Evolutionary conservation across 2,888 invertebrate genomes (phyloP).

Genomic region (Athalia circularis): DNA sequence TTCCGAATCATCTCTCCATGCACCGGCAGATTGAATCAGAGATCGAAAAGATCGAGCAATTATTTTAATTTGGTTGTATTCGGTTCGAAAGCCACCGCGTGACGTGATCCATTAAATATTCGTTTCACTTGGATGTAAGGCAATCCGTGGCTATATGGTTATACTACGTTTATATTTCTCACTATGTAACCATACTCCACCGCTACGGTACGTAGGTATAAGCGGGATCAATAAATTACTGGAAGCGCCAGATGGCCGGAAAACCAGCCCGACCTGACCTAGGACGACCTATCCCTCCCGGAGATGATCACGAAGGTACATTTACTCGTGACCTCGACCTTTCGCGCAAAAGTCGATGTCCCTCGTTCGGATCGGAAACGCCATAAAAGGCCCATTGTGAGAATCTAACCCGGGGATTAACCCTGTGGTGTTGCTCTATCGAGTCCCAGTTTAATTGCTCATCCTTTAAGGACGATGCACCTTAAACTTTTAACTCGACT

Average conservation of each 20-base stretch:
- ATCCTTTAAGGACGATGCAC: conserved; percentile 5
- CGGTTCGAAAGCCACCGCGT: too few relatives aligned
- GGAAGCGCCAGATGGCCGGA: conserved; percentile 51
- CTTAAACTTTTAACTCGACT: background rate
- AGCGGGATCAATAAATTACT: conserved; percentile 37
- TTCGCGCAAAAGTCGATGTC: conserved; percentile 32
- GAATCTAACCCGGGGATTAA: background rate
- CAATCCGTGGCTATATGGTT: too few relatives aligned
- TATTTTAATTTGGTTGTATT: too few relatives aligned
- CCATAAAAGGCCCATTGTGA: conserved; percentile 22
- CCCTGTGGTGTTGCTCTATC: background rate
- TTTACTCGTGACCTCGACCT: conserved; percentile 43
- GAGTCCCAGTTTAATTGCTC: conserved; percentile 14
- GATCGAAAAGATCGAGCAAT: too few relatives aligned
- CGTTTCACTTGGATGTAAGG: too few relatives aligned
- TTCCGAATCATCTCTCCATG: too few relatives aligned
- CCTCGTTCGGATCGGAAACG: background rate
- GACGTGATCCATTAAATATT: too few relatives aligned
- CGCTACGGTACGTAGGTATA: background rate
- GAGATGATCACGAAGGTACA: conserved; percentile 30
- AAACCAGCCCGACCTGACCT: conserved; percentile 42
- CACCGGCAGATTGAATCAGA: too few relatives aligned
- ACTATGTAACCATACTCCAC: background rate
- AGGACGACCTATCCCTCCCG: conserved; percentile 41
- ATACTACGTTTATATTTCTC: background rate